Evolutionary conservation across 2,888 invertebrate genomes (phyloP).

Genomic region (Cantharis lateralis): DNA sequence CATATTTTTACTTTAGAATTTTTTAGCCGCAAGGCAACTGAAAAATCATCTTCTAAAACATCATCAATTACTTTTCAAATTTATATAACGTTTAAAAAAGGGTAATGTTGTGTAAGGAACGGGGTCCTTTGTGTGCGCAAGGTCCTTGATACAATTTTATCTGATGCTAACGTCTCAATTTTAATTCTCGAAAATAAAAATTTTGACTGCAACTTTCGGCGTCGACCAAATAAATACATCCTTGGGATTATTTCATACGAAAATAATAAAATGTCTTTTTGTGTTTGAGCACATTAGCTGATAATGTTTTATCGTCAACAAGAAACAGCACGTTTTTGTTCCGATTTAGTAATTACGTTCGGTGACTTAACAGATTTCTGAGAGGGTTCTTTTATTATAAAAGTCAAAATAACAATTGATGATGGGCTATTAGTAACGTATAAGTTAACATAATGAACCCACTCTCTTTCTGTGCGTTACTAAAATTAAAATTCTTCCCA

Average conservation of each 20-base stretch:
- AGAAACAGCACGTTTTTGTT: background rate
- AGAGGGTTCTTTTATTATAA: background rate
- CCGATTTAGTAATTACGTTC: background rate
- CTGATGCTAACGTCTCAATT: background rate
- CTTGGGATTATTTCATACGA: background rate
- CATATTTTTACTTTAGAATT: background rate
- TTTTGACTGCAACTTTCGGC: background rate
- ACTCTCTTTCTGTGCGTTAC: background rate
- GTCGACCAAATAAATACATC: background rate
- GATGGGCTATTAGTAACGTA: background rate
- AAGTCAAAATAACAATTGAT: background rate
- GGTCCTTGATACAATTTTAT: background rate
- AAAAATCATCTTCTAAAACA: conserved; percentile 3
- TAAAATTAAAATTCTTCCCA: background rate
- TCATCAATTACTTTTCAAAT: conserved; percentile 16
- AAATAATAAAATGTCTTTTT: background rate
- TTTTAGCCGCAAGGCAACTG: background rate
- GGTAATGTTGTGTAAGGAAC: conserved; percentile 3
- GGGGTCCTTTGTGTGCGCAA: background rate
- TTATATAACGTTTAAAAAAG: conserved; percentile 9
- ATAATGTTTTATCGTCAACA: background rate
- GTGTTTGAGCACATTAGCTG: background rate
- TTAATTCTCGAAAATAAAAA: background rate
- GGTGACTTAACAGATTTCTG: conserved; percentile 1
- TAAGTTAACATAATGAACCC: background rate